Percentiles rank a stretch among this genome's conserved stretches.
These are phyloP conservation scores for Gymnarchus niloticus DNA, from an alignment of 2,113 vertebrate species.

Conservation along the genomic window DNA sequence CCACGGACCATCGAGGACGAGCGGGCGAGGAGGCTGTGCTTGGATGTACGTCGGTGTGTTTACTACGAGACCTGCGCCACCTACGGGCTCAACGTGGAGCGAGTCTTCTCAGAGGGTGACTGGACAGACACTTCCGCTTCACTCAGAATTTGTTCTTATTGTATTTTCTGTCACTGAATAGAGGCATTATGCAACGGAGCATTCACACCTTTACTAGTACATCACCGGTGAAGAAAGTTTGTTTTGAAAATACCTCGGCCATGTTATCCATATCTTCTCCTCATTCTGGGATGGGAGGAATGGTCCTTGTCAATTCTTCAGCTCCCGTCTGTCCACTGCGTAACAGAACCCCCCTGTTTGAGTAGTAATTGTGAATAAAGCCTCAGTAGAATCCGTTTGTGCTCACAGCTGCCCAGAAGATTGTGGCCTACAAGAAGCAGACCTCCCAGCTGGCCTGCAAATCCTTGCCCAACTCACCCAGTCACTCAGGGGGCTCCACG, in stretches of 20 bases:
- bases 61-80: slow-evolving; percentile 96
- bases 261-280: not conserved
- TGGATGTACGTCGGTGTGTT: slow-evolving; percentile 76
- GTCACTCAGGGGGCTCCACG: slow-evolving; percentile 82
- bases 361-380: not conserved
- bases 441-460: slow-evolving; percentile 83
- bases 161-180: no score
- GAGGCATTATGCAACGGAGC: no score
- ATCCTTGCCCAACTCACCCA: slow-evolving; percentile 87
- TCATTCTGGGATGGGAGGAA: not conserved
- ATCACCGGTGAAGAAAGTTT: not conserved
- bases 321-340: not conserved
- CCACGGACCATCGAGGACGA: slow-evolving; percentile 82
- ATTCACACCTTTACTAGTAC: no score
- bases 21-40: slow-evolving; percentile 75
- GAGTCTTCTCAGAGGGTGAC: slow-evolving; percentile 87
- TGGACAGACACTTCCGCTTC: not conserved
- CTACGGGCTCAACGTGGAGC: slow-evolving; percentile 89
- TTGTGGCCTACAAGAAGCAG: slow-evolving; percentile 77
- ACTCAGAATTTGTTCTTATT: not conserved
- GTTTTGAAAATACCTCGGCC: not conserved
- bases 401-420: slow-evolving; percentile 79
- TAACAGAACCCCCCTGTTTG: not conserved
- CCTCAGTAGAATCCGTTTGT: not conserved
- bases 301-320: not conserved